Evolutionary conservation across 2,113 vertebrate genomes (phyloP).

Genomic region (Nansenia antarctica): DNA sequence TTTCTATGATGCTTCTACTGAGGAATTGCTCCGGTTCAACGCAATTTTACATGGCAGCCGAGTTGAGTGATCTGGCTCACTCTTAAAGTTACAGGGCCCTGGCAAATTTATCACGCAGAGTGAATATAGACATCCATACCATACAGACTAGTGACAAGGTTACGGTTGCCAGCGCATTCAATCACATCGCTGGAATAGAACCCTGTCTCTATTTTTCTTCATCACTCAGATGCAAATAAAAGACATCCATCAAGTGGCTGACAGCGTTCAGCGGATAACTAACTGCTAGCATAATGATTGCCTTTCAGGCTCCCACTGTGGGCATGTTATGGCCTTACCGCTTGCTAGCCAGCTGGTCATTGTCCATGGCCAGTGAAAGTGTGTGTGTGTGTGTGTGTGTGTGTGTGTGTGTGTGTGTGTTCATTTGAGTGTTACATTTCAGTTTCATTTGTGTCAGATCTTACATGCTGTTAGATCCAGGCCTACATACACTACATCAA

Average conservation of each 20-base stretch:
- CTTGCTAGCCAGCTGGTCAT: conserved; percentile 10
- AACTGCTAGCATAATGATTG: conserved; percentile 39
- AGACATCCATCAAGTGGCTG: conserved; percentile 52
- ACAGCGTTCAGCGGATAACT: conserved; percentile 43
- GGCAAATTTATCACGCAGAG: conserved; percentile 49
- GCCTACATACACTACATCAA: not conserved
- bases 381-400: not conserved
- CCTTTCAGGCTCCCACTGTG: not conserved
- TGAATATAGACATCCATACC: conserved; percentile 57
- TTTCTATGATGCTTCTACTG: conserved; percentile 36
- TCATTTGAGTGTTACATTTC: not conserved
- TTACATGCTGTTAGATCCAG: not conserved
- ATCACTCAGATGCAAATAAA: conserved; percentile 62
- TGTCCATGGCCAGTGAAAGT: not conserved
- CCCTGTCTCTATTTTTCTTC: conserved; percentile 51
- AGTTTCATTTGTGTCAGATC: not conserved
- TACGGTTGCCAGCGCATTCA: conserved; percentile 32
- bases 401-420: not conserved
- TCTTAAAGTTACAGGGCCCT: conserved; percentile 26
- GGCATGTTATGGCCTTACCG: not conserved
- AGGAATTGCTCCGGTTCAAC: conserved; percentile 43
- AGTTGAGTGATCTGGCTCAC: conserved; percentile 55
- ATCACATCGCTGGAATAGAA: conserved; percentile 48
- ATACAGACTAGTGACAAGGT: conserved; percentile 45
- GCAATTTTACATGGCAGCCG: conserved; percentile 58